phyloP scores from a whole-genome alignment of 2,113 vertebrate species.

The Ivindomyrus marchei region DNA sequence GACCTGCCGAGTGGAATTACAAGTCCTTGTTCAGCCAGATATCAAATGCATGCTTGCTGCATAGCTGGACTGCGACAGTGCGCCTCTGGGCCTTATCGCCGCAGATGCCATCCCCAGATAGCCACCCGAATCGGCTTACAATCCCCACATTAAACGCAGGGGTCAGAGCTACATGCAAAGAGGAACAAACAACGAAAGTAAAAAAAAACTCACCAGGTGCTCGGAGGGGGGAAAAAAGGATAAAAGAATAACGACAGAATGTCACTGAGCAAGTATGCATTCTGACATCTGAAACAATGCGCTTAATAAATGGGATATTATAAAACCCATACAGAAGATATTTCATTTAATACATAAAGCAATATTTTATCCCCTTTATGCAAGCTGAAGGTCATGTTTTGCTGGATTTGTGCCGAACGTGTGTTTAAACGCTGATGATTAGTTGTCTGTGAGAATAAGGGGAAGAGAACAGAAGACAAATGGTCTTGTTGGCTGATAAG shows the following conservation, averaged over 20 bases:
- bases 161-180: constrained; percentile 11
- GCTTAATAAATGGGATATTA: not conserved
- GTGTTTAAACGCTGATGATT: not conserved
- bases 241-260: not conserved
- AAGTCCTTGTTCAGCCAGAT: constrained; percentile 26
- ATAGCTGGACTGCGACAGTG: constrained; percentile 19
- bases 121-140: constrained; percentile 10
- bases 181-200: not conserved
- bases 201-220: not conserved
- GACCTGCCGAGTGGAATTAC: constrained; percentile 28
- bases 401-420: not conserved
- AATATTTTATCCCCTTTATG: not conserved
- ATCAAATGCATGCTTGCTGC: constrained; percentile 29
- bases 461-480: not conserved
- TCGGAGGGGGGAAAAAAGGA: not conserved
- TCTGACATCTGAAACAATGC: not conserved
- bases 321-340: not conserved
- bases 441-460: not conserved
- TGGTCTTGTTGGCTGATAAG: not conserved
- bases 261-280: not conserved
- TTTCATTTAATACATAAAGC: not conserved
- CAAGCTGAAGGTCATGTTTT: not conserved
- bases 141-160: constrained; percentile 12
- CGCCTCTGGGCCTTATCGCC: constrained; percentile 14
- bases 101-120: constrained; percentile 19